Base-by-base conservation (phyloP, 2,797 vertebrate genomes). In the Anolis apletophallus region DNA sequence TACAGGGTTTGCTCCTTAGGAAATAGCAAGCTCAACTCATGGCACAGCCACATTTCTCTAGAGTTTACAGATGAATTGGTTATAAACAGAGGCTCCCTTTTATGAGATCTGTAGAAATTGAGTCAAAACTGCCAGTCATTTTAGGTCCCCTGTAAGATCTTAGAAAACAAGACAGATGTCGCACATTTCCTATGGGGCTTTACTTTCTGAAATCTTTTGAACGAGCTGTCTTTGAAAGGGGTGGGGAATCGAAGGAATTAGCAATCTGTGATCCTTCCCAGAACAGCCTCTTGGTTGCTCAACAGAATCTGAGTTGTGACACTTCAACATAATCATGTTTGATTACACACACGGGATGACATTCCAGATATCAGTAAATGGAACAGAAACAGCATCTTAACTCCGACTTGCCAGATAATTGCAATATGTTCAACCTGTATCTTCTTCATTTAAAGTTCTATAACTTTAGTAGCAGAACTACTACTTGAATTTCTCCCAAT, bases 251-350 rank as follows among this genome's bases (percentile, higher is more conserved):
- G 52, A 54, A 21, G 54, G 67, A 78, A 79, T 78, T 72, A 61
- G 36, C 68, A 61, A 36, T 64, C 67, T 83, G 36, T 83, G 52
- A 83, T 87, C 40, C 54, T 61, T 32, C 81, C 86, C 75, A 34
- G 67, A 83, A 79, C 75, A 83, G 81, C 54, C n/a, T 83, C 80
- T 79, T 59, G 52, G 67, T 79, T 9, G 67, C 67, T 83, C 81
- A 83, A 61, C 74, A 87, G 68, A 87, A 79, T 72, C 67, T 12
- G 74, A 87, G 81, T 52, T 61, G 81, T 83, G 86, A 79, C 74
- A 83, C 75, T 77, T 83, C 86, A 87, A 71, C 64, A 72, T 83
- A 72, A 83, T 87, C 74, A 83, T 87, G 74, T 83, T 87, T 87
- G 64, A 87, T 83, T 87, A 79, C 67, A 78, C 55, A 36, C n/a